phyloP scores from a whole-genome alignment of 1,140 invertebrate genomes.

The Drosophila willistoni region DNA sequence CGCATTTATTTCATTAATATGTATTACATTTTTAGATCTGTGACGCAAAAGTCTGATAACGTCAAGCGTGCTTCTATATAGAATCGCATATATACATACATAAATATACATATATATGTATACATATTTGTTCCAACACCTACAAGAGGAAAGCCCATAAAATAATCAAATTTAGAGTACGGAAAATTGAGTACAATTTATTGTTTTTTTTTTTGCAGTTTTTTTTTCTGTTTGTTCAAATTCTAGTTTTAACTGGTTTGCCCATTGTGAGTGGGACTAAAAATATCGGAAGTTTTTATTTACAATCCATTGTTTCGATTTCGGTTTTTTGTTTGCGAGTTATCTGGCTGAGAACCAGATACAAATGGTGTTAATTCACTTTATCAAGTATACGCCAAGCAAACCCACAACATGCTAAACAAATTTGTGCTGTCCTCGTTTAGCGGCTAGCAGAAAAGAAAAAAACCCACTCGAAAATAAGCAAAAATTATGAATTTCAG shows the following conservation, averaged over 20 bases:
- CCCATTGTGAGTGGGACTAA: slow-evolving; percentile 5
- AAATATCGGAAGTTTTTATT: slow-evolving; percentile 9
- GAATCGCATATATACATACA: neutral
- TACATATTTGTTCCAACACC: neutral
- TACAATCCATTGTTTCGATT: slow-evolving; percentile 13
- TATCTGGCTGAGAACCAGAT: slow-evolving; percentile 37
- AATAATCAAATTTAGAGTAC: slow-evolving; percentile 1
- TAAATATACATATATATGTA: neutral
- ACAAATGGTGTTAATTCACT: slow-evolving; percentile 40
- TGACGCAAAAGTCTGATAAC: slow-evolving; percentile 9
- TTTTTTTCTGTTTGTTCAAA: neutral
- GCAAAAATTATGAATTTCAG: neutral
- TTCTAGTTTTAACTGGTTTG: slow-evolving; percentile 5
- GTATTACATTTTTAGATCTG: slow-evolving; percentile 15
- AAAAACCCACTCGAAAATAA: neutral
- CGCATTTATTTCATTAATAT: slow-evolving; percentile 36
- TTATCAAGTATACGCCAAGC: slow-evolving; percentile 27
- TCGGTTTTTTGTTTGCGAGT: neutral
- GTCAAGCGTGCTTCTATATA: neutral
- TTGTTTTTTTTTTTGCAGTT: neutral
- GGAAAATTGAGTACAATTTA: neutral
- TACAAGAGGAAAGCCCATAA: slow-evolving; percentile 5
- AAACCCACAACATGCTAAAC: slow-evolving; percentile 39
- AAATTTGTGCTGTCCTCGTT: slow-evolving; percentile 45
- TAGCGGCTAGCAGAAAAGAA: slow-evolving; percentile 23